Evolutionary conservation across 1,140 invertebrate species (phyloP).

Genomic region (Octopus sinensis): DNA sequence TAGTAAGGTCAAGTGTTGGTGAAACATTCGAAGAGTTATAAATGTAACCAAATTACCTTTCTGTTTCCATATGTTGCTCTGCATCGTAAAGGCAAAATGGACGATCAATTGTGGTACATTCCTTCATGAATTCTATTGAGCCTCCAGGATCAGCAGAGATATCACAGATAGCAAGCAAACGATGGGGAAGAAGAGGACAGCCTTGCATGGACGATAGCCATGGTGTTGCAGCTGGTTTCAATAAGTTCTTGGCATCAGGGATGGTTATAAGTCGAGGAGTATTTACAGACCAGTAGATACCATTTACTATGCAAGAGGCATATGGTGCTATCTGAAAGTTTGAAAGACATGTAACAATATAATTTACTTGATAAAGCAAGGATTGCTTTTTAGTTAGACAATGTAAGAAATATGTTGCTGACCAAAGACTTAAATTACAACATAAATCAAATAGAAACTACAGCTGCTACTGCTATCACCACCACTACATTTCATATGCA

Average conservation of each 20-base stretch:
- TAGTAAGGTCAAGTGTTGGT: too few relatives aligned
- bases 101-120: conserved; percentile 98
- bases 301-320: conserved; percentile 93
- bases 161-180: conserved; percentile 81
- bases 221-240: conserved; percentile 82
- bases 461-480: too few relatives aligned
- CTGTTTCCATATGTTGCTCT: conserved; percentile 92
- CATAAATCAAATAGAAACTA: too few relatives aligned
- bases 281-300: conserved; percentile 97
- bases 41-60: conserved; percentile 65
- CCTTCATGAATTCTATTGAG: conserved; percentile 99
- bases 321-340: conserved; percentile 86
- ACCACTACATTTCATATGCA: too few relatives aligned
- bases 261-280: conserved; percentile 94
- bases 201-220: conserved; percentile 82
- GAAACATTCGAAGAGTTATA: too few relatives aligned
- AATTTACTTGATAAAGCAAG: too few relatives aligned
- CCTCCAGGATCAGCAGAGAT: conserved; percentile 98
- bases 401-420: too few relatives aligned
- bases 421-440: too few relatives aligned
- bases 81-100: conserved; percentile 99
- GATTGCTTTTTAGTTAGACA: too few relatives aligned
- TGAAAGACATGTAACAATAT: background rate
- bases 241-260: conserved; percentile 92
- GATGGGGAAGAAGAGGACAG: conserved; percentile 83